These are phyloP conservation scores for Anodontia alba DNA, from an alignment of 2,888 invertebrate species.

Conservation along the genomic window DNA sequence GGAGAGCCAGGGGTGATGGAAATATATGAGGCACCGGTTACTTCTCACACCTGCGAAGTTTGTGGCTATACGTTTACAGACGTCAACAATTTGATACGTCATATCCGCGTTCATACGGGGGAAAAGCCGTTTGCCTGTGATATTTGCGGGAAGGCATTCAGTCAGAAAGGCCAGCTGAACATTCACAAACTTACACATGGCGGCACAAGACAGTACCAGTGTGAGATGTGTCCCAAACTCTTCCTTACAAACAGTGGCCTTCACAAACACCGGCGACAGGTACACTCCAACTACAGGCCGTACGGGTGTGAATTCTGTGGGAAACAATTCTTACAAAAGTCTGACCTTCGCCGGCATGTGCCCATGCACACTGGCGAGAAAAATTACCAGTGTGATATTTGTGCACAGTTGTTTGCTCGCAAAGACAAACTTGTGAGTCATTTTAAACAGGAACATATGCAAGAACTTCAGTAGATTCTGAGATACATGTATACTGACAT, in stretches of 20 bases:
- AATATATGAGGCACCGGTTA: not conserved
- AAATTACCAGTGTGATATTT: constrained; percentile 48
- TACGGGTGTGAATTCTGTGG: constrained; percentile 58
- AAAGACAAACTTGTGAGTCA: constrained; percentile 2
- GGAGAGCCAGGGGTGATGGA: not conserved
- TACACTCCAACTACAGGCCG: constrained; percentile 33
- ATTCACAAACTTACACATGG: constrained; percentile 10
- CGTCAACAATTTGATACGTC: constrained; percentile 44
- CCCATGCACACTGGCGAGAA: constrained; percentile 53
- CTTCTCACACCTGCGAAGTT: constrained; percentile 31
- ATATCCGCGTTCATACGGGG: constrained; percentile 24
- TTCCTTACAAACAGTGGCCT: constrained; percentile 11
- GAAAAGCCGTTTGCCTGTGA: constrained; percentile 18
- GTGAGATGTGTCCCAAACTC: constrained; percentile 10
- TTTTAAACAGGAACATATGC: constrained; percentile 7
- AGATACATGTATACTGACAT: too few relatives aligned
- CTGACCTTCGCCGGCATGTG: constrained; percentile 53
- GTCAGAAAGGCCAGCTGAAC: constrained; percentile 21
- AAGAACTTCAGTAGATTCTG: not conserved
- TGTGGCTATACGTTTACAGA: constrained; percentile 37
- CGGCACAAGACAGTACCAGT: constrained; percentile 17
- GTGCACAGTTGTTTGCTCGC: constrained; percentile 47
- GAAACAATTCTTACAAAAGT: constrained; percentile 52
- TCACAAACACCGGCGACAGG: not conserved
- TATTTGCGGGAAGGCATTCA: constrained; percentile 37